Evolutionary conservation across 2,888 invertebrate genomes (phyloP).

Genomic region (Stratiomys singularior): DNA sequence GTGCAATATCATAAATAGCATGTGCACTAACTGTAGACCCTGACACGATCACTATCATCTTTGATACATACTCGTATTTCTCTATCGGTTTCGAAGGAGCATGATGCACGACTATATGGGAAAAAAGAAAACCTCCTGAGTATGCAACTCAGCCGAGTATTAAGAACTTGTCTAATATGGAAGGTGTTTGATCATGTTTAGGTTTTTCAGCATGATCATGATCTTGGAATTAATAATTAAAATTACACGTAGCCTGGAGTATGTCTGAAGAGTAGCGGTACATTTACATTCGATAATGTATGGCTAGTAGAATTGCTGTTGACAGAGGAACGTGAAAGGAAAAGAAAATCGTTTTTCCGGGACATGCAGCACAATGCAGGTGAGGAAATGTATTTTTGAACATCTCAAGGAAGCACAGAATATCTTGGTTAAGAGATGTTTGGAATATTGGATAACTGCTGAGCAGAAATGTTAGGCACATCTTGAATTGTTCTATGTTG

Average conservation of each 20-base stretch:
- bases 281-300: background rate
- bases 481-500: no score
- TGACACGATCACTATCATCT: background rate
- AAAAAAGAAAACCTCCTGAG: background rate
- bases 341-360: no score
- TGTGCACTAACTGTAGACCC: background rate
- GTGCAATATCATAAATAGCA: no score
- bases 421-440: no score
- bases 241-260: background rate
- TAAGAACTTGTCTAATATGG: background rate
- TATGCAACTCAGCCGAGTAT: background rate
- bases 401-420: no score
- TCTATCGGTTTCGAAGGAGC: background rate
- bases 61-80: no score
- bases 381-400: no score
- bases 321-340: no score
- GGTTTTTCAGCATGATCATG: slow-evolving; percentile 29
- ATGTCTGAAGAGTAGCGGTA: background rate
- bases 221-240: slow-evolving; percentile 27
- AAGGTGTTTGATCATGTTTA: slow-evolving; percentile 33
- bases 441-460: no score
- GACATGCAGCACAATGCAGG: no score
- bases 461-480: no score
- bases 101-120: background rate
- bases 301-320: no score